Conservation (phyloP, 2,888 invertebrate genomes). For the Brachyopa scutellaris region DNA sequence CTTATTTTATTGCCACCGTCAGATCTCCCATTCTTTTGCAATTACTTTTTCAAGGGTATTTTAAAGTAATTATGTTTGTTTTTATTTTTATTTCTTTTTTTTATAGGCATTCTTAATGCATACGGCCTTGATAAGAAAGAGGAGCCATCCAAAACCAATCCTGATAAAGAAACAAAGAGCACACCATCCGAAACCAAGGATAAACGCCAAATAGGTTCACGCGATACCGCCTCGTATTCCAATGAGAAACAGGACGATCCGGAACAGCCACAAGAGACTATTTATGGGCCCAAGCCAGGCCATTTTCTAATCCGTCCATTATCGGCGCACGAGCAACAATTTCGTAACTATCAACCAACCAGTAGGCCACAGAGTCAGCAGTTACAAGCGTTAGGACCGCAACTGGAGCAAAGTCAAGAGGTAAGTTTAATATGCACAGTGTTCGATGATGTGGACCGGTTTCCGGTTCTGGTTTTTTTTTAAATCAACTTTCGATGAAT, state of each 20-base stretch:
- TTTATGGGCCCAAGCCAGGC: conserved; percentile 79
- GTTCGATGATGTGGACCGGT: neutral
- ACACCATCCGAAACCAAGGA: conserved; percentile 77
- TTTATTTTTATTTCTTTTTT: neutral
- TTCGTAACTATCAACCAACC: conserved; percentile 79
- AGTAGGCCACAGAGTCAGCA: conserved; percentile 78
- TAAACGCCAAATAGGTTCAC: conserved; percentile 79
- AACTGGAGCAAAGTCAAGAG: conserved; percentile 80
- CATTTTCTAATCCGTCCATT: conserved; percentile 80
- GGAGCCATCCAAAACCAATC: conserved; percentile 73
- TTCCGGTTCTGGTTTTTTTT: conserved; percentile 35
- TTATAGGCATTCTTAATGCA: conserved; percentile 74
- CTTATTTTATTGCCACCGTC: neutral
- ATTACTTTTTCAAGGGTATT: neutral
- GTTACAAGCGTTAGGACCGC: conserved; percentile 65
- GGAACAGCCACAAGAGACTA: conserved; percentile 80
- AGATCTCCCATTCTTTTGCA: neutral
- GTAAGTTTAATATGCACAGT: conserved; percentile 74
- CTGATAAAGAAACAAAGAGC: conserved; percentile 37
- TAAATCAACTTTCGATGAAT: conserved; percentile 1
- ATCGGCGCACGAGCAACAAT: conserved; percentile 79
- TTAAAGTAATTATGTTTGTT: neutral
- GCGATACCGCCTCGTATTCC: conserved; percentile 78
- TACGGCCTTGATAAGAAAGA: conserved; percentile 74
- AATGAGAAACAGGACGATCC: conserved; percentile 78